phyloP scores from a whole-genome alignment of 2,888 invertebrate species.

The Tryphoninae sp. region DNA sequence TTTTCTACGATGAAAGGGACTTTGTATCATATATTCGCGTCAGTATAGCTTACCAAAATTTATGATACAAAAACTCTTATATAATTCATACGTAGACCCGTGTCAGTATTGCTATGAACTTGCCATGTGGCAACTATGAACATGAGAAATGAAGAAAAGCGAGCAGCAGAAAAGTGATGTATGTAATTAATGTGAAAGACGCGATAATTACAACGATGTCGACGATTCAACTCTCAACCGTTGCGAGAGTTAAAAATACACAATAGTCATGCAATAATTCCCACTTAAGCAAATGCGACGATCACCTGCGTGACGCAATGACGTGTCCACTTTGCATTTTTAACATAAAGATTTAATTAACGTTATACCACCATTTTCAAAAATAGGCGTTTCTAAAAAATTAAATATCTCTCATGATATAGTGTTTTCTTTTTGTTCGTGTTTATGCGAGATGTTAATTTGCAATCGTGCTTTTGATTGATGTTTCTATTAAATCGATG shows the following conservation, averaged over 20 bases:
- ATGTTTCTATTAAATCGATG: too few relatives aligned
- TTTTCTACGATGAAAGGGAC: background rate
- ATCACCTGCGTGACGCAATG: too few relatives aligned
- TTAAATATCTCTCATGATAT: too few relatives aligned
- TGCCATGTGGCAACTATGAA: background rate
- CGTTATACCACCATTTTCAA: too few relatives aligned
- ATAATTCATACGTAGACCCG: background rate
- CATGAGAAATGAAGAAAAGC: background rate
- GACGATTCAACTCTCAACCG: constrained; percentile 21
- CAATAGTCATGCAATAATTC: background rate
- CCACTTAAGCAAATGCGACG: too few relatives aligned
- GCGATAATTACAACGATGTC: constrained; percentile 29
- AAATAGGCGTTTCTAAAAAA: too few relatives aligned
- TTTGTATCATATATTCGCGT: background rate
- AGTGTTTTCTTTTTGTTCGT: too few relatives aligned
- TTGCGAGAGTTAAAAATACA: too few relatives aligned
- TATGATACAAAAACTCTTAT: background rate
- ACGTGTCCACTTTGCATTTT: too few relatives aligned
- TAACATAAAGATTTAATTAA: too few relatives aligned
- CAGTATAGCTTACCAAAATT: background rate
- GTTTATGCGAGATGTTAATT: too few relatives aligned
- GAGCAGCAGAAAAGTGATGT: background rate
- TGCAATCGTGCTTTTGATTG: too few relatives aligned
- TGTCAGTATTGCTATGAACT: background rate
- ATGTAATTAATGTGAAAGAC: background rate